phyloP scores from a whole-genome alignment of 2,113 vertebrate genomes.

The Nettapus auritus region DNA sequence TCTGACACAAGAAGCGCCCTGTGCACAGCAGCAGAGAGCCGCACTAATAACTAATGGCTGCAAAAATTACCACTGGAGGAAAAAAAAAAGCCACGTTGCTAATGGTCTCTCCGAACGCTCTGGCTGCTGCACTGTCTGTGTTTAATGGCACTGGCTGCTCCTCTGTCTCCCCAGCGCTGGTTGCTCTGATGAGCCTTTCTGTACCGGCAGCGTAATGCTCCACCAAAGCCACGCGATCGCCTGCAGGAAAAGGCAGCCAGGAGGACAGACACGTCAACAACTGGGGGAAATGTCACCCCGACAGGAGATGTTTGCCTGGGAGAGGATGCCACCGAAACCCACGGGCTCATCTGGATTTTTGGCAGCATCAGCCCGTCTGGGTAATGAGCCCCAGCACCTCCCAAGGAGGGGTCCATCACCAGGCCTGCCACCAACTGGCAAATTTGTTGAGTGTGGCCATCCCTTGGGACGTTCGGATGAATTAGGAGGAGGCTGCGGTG shows the following conservation, averaged over 20 bases:
- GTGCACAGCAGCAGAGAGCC: not conserved
- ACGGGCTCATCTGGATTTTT: not conserved
- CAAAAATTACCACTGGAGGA: not conserved
- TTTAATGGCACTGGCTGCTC: constrained; percentile 6
- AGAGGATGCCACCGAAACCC: not conserved
- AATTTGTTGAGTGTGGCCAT: not conserved
- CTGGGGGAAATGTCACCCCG: not conserved
- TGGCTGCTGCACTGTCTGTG: not conserved
- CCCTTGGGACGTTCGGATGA: not conserved
- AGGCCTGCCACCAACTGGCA: not conserved
- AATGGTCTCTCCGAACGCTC: not conserved
- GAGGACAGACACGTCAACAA: not conserved
- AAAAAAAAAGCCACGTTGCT: not conserved
- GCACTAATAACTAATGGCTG: not conserved
- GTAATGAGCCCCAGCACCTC: not conserved
- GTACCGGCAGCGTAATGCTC: constrained; percentile 1
- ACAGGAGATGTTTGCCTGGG: not conserved
- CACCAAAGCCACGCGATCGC: not conserved
- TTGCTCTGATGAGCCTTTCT: not conserved
- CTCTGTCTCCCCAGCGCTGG: not conserved
- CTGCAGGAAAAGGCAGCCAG: not conserved
- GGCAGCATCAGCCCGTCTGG: not conserved
- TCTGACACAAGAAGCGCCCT: not conserved
- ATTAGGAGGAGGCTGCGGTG: not conserved
- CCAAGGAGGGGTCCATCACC: not conserved